Evolutionary conservation across 2,888 invertebrate species (phyloP).

Genomic region (Drosophila lutescens): DNA sequence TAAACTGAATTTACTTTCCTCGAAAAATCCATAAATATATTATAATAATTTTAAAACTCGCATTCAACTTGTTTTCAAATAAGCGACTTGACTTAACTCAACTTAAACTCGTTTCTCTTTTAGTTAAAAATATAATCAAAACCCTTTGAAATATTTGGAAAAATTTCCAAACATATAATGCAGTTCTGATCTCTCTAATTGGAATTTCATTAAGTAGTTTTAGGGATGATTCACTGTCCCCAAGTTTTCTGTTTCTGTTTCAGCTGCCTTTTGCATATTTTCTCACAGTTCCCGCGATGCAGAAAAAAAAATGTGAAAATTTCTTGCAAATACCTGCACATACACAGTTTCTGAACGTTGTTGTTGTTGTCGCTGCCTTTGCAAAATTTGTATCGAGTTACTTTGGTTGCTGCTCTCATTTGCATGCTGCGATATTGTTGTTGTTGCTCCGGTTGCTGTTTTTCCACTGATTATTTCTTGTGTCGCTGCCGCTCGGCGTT

Average conservation of each 20-base stretch:
- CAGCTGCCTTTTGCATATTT: constrained; percentile 61
- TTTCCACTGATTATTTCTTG: constrained; percentile 66
- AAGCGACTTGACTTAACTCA: too few relatives aligned
- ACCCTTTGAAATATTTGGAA: too few relatives aligned
- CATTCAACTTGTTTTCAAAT: neutral
- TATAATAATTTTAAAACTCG: neutral
- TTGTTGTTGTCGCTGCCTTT: constrained; percentile 31
- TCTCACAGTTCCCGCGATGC: constrained; percentile 64
- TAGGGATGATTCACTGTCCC: constrained; percentile 9
- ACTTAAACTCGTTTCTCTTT: neutral
- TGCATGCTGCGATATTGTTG: constrained; percentile 62
- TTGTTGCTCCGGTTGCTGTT: constrained; percentile 49
- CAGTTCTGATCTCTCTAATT: neutral
- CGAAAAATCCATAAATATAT: neutral
- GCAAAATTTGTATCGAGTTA: constrained; percentile 70
- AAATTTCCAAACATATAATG: neutral
- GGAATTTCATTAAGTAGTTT: neutral
- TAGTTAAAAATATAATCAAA: neutral
- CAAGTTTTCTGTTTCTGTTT: constrained; percentile 42
- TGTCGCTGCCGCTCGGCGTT: constrained; percentile 66
- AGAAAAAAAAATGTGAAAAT: constrained; percentile 61
- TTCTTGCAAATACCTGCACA: constrained; percentile 68
- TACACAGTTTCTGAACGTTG: constrained; percentile 55
- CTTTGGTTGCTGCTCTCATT: constrained; percentile 77
- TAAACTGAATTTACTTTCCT: neutral